Percentiles rank a stretch among this genome's conserved stretches.
These are phyloP conservation scores for Elephantulus edwardii DNA, from an alignment of 2,113 vertebrate species.

Conservation along the genomic window DNA sequence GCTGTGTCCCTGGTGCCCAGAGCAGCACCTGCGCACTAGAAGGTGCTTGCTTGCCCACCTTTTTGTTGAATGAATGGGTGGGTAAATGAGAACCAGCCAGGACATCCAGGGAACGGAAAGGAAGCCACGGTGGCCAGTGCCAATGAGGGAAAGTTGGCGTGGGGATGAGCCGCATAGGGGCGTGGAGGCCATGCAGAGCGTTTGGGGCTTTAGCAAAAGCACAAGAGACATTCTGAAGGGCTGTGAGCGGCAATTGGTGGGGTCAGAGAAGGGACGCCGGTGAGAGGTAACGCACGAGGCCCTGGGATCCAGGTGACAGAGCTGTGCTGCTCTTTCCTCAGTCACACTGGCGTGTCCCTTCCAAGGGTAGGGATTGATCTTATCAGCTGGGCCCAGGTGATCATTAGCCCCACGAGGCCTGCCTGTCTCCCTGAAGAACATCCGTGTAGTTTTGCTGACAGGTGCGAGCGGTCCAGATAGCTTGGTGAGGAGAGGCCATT, in stretches of 20 bases:
- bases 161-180: not conserved
- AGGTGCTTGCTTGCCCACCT: not conserved
- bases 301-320: not conserved
- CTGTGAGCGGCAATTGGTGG: not conserved
- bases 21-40: not conserved
- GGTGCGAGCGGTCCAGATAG: constrained; percentile 37
- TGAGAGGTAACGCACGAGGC: too few species aligned
- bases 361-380: not conserved
- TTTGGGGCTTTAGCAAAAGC: not conserved
- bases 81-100: not conserved
- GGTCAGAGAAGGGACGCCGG: not conserved
- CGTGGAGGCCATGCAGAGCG: not conserved
- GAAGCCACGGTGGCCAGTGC: too few species aligned
- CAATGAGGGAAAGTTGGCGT: too few species aligned
- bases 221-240: not conserved
- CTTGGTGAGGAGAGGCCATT: constrained; percentile 42
- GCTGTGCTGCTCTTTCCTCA: not conserved
- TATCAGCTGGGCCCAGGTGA: constrained; percentile 3
- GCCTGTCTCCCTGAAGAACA: constrained; percentile 49
- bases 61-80: not conserved
- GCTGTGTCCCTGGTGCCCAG: not conserved
- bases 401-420: constrained; percentile 47
- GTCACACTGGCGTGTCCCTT: constrained; percentile 2
- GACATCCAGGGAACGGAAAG: not conserved
- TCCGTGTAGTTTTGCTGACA: not conserved